Base-by-base conservation (phyloP, 2,888 invertebrate species). In the Machimus rusticus region DNA sequence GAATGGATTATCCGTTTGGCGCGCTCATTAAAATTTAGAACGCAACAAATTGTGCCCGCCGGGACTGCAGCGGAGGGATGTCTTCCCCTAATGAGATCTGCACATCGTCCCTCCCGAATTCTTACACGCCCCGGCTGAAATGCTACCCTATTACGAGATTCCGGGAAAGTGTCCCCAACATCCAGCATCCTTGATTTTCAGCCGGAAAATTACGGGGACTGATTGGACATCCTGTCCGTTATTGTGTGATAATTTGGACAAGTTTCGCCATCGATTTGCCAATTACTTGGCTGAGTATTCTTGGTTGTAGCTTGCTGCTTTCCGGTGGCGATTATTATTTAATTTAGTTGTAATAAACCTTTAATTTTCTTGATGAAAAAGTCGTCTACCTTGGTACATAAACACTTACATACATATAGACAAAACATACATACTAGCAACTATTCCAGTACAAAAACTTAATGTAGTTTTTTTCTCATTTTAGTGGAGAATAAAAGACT, bases 21-120 rank as follows among this genome's bases (percentile, higher is more conserved):
- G 39, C 78, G 81, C 51, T 81, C 55, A 43, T 81, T 51, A 51
- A 81, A 81, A 81, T 46, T 81, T 81, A 81, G 81, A 51, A 55
- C 51, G 55, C 66, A 51, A 81, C 8, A 51, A 55, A 51, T 16
- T 81, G 55, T 46, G 39, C 78, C 66, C 66, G 66, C 16, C 6
- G n/a, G 76, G 34, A 16, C 34, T 37, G 39, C 76, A 34, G 31
- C 6, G 34, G 37, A 2, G 28, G 28, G 31, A 81, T 81, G 3
- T 16, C 34, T 28, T 28, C 55, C 16, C 14, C 23, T 81, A 81
- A 81, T 81, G 81, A 81, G 81, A 81, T 81, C 34, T 81, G 55
- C 55, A 81, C 55, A 81, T 34, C 55, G 51, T 55, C 81, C 51
- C 46, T n/a, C 9, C 28, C 66, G 28, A 66, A 66, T 66, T 66